Base-by-base conservation (phyloP, 2,113 vertebrate genomes). In the Dasyprocta punctata region DNA sequence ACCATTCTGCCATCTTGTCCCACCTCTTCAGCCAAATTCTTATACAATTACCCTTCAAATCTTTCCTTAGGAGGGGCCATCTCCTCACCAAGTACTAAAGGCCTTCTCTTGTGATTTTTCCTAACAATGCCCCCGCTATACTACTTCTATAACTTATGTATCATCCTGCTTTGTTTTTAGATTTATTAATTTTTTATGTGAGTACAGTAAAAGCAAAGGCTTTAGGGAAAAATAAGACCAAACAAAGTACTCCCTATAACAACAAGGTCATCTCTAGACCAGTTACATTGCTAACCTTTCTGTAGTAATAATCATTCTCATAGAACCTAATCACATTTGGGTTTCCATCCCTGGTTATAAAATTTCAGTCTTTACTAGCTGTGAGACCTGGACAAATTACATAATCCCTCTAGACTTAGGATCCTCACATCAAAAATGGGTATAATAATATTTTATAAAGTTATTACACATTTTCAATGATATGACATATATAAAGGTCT, bases 401-500 rank as follows among this genome's bases (percentile, higher is more conserved):
- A 86, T 52, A 93, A 89, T 5, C 58, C 65, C 22, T 88, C 1
- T 54, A 54, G 13, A 26, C 54, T 56, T 90, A 33, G 9, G 41
- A 56, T 75, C 20, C 38, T 95, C 52, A 78, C 7, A 38, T 83
- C 54, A 83, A 49, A 85, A 8, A 38, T 11, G 1, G n/a, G 16
- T 65, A n/a, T 92, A 94, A 75, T 52, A 77, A 33, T 52, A 83
- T 12, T 73, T 90, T 24, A 71, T 89, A 65, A 92, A 86, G 44
- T 85, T 77, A 17, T 91, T 93, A 14, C 14, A 11, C 84, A 60
- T 19, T 92, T 65, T 92, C 90, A 94, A 49, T 81, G 67, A 96
- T 30, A 69, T 67, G 2, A 67, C 26, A 67, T 33, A 24, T 41
- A 41, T 73, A 88, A 88, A 60, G 5, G 38, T 92, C 20, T 67